Conservation (phyloP, 1,140 invertebrate species). For the Brachystomella parvula region DNA sequence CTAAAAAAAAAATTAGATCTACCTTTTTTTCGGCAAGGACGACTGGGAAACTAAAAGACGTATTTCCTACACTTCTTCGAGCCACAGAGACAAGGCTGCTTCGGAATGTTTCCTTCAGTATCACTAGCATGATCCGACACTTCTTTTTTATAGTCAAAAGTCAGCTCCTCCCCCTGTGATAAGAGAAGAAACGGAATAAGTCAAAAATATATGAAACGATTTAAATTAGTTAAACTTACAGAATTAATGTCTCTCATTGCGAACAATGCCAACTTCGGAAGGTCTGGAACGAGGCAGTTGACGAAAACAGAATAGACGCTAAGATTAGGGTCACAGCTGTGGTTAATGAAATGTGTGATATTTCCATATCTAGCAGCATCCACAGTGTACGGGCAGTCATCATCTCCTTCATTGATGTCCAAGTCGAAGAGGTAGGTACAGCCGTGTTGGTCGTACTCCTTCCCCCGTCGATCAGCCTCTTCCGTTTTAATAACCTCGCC, state of each 20-base stretch:
- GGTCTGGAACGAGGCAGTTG: conserved; percentile 74
- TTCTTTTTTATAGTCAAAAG: conserved; percentile 76
- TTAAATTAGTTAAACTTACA: neutral
- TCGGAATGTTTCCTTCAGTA: neutral
- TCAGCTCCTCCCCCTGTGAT: conserved; percentile 69
- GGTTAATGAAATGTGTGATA: conserved; percentile 53
- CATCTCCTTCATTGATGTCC: conserved; percentile 67
- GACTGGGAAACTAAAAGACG: conserved; percentile 59
- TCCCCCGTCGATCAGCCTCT: conserved; percentile 75
- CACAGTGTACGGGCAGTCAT: conserved; percentile 60
- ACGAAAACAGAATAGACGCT: conserved; percentile 86
- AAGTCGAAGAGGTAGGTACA: conserved; percentile 89
- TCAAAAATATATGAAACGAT: neutral
- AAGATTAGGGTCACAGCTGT: conserved; percentile 81
- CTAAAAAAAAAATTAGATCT: too few relatives aligned
- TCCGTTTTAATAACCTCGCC: conserved; percentile 86
- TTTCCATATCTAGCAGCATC: conserved; percentile 51
- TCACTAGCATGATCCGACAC: conserved; percentile 38
- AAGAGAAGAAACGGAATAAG: neutral
- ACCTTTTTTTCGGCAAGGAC: too few relatives aligned
- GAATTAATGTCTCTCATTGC: conserved; percentile 62
- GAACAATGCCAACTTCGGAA: conserved; percentile 84
- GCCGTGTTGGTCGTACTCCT: conserved; percentile 71
- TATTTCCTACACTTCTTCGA: conserved; percentile 57
- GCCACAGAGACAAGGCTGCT: conserved; percentile 54